Conservation (phyloP, 2,888 invertebrate species). For the Tanypteryx hageni region DNA sequence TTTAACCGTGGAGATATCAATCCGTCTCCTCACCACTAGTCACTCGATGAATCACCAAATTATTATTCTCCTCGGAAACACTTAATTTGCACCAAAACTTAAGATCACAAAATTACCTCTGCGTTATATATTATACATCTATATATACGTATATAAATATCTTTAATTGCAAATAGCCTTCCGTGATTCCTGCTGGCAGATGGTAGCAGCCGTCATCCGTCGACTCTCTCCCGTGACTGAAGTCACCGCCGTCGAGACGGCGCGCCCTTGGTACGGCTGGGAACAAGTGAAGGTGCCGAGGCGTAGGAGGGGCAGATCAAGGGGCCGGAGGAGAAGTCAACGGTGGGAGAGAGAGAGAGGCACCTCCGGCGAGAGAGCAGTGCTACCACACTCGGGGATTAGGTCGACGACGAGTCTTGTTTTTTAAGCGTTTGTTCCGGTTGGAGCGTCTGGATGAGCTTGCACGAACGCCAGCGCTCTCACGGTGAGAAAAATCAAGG, state of each 20-base stretch:
- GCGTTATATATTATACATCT: too few relatives aligned
- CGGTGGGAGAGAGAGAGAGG: constrained; percentile 2
- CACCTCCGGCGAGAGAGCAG: background rate
- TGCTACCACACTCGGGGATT: background rate
- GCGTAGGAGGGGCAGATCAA: background rate
- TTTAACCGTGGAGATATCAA: background rate
- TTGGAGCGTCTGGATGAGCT: too few relatives aligned
- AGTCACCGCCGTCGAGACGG: constrained; percentile 32
- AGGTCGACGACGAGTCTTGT: too few relatives aligned
- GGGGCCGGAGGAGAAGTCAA: background rate
- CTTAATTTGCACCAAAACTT: background rate
- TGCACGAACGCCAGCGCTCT: too few relatives aligned
- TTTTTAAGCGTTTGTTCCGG: too few relatives aligned
- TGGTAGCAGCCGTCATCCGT: background rate
- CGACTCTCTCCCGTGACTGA: constrained; percentile 48
- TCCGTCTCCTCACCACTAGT: constrained; percentile 13
- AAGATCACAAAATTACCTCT: background rate
- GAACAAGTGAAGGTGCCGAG: constrained; percentile 11
- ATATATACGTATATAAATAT: background rate
- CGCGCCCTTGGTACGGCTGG: constrained; percentile 11
- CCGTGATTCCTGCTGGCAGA: background rate
- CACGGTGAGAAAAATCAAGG: too few relatives aligned
- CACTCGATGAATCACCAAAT: background rate
- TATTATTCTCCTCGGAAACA: background rate
- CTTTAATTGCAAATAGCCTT: background rate